Evolutionary conservation across 2,113 vertebrate species (phyloP).

Genomic region (Asarcornis scutulata): DNA sequence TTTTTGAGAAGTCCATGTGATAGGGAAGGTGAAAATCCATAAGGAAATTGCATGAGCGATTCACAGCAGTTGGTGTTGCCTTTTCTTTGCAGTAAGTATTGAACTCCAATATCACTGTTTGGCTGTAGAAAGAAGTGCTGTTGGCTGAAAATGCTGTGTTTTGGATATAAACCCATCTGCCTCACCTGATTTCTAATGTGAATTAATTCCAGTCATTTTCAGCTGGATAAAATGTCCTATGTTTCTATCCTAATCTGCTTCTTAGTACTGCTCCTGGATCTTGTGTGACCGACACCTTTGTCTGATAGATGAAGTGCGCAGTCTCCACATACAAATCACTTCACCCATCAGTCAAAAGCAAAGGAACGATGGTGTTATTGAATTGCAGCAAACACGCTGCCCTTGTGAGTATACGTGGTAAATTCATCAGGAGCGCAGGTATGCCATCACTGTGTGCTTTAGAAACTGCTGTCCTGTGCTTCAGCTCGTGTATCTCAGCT

Average conservation of each 20-base stretch:
- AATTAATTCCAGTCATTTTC: background rate
- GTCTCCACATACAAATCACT: background rate
- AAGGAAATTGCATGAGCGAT: background rate
- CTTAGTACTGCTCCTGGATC: background rate
- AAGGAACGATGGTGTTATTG: background rate
- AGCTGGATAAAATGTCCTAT: background rate
- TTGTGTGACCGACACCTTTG: background rate
- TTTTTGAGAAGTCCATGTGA: background rate
- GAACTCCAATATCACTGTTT: background rate
- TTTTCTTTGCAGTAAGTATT: background rate
- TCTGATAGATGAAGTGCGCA: background rate
- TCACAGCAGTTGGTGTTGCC: background rate
- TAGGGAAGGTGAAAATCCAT: background rate
- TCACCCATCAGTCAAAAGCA: background rate
- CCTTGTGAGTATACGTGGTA: fast-evolving
- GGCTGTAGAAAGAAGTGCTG: background rate
- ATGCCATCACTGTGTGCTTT: background rate
- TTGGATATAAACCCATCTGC: background rate
- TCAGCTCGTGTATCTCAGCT: no score
- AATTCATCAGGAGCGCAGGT: background rate
- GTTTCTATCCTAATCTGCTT: background rate
- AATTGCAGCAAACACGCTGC: background rate
- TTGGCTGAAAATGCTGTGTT: background rate
- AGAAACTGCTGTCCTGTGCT: background rate
- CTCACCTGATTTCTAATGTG: background rate